A percentile compares a stretch with the other conserved stretches of the same genome.
These are phyloP conservation scores for Frankliniella intonsa DNA, from an alignment of 2,888 invertebrate genomes.

Conservation along the genomic window DNA sequence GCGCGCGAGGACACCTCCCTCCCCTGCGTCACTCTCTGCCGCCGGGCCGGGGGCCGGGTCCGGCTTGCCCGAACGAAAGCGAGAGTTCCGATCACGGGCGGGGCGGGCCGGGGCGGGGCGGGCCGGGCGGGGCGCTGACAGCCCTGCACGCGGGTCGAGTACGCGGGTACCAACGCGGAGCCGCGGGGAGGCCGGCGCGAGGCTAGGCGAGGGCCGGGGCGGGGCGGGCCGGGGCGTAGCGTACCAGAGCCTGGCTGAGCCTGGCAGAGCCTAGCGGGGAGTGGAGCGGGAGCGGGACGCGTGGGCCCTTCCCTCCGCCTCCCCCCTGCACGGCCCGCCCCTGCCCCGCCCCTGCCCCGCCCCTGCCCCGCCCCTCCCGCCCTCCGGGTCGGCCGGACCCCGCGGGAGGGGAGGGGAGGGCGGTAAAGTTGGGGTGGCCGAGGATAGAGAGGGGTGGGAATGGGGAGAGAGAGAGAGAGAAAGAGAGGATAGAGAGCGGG, in stretches of 20 bases:
- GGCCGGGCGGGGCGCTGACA: neutral
- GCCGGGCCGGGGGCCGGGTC: neutral
- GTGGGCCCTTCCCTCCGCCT: neutral
- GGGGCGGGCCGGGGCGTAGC: neutral
- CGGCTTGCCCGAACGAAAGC: neutral
- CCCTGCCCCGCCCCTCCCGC: neutral
- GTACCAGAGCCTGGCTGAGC: neutral
- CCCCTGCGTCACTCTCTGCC: neutral
- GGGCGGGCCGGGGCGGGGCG: neutral
- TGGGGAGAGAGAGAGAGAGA: constrained; percentile 28
- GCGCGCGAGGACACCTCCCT: no score
- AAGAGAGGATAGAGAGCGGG: neutral
- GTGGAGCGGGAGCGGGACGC: neutral
- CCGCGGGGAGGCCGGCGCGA: neutral
- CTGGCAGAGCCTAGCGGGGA: neutral
- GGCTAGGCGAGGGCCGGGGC: neutral
- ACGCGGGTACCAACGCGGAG: neutral
- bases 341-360: neutral
- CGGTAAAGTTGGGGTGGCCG: neutral
- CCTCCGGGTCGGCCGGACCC: neutral
- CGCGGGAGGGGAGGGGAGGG: neutral
- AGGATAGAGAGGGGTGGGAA: constrained; percentile 28
- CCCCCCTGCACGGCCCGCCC: neutral
- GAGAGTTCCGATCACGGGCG: neutral
- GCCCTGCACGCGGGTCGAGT: neutral